phyloP scores from a whole-genome alignment of 2,888 invertebrate species.

The Drosophila dives region DNA sequence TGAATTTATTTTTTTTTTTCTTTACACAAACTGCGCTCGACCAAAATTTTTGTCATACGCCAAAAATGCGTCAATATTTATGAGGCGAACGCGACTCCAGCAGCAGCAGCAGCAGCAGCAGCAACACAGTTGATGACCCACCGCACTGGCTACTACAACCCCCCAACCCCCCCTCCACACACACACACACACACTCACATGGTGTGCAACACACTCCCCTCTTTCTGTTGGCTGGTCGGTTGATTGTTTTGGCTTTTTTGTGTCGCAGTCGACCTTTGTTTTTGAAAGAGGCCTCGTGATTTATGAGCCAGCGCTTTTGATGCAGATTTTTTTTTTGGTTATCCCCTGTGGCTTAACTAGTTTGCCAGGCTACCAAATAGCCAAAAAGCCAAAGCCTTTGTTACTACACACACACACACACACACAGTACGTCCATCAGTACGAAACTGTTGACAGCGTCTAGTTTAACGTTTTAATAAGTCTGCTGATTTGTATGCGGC shows the following conservation, averaged over 20 bases:
- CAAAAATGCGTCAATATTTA: slow-evolving; percentile 75
- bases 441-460: slow-evolving; percentile 37
- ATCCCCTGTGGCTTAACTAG: slow-evolving; percentile 54
- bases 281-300: slow-evolving; percentile 50
- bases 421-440: slow-evolving; percentile 20
- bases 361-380: slow-evolving; percentile 40
- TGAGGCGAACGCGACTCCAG: slow-evolving; percentile 48
- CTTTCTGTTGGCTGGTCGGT: not conserved
- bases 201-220: not conserved
- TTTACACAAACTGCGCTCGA: slow-evolving; percentile 72
- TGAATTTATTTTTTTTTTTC: slow-evolving; percentile 64
- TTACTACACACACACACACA: slow-evolving; percentile 10
- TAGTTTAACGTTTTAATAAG: slow-evolving; percentile 34
- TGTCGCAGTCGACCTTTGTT: slow-evolving; percentile 47
- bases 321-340: slow-evolving; percentile 47
- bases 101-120: slow-evolving; percentile 4
- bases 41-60: slow-evolving; percentile 62
- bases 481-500: not conserved
- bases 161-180: not conserved
- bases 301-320: slow-evolving; percentile 57
- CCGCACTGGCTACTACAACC: not conserved
- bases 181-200: too few relatives aligned
- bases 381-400: slow-evolving; percentile 40
- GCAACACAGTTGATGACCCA: slow-evolving; percentile 39
- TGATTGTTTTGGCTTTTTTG: slow-evolving; percentile 22